phyloP scores from a whole-genome alignment of 2,888 invertebrate species.

The Villa cingulata region DNA sequence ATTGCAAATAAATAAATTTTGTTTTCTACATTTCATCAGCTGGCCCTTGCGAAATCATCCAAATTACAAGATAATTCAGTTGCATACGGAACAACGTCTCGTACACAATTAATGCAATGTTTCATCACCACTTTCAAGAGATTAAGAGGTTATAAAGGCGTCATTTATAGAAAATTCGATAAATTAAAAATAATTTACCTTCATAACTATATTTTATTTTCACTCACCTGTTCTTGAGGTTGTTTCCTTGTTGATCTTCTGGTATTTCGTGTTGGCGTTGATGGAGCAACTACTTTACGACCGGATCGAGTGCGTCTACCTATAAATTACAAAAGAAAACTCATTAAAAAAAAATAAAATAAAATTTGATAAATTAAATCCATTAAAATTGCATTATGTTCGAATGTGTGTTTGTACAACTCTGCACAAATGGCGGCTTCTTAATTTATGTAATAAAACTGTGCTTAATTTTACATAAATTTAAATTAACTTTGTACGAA shows the following conservation, averaged over 20 bases:
- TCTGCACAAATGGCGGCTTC: too few species aligned
- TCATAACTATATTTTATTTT: too few species aligned
- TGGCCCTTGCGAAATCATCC: constrained; percentile 37
- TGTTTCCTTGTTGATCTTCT: constrained; percentile 27
- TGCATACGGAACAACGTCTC: constrained; percentile 39
- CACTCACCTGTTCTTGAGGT: constrained; percentile 33
- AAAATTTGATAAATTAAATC: too few species aligned
- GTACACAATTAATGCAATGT: constrained; percentile 26
- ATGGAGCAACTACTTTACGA: constrained; percentile 32
- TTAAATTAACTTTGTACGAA: background rate
- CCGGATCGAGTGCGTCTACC: constrained; percentile 46
- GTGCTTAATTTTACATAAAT: background rate
- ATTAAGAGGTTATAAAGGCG: constrained; percentile 4
- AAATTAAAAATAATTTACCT: constrained; percentile 21
- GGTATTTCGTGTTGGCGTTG: constrained; percentile 21
- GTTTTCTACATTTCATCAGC: constrained; percentile 22
- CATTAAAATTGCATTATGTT: too few species aligned
- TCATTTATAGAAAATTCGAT: background rate
- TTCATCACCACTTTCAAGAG: constrained; percentile 25
- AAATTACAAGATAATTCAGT: constrained; percentile 26
- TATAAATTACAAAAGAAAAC: constrained; percentile 18
- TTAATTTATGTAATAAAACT: too few species aligned
- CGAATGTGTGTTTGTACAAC: too few species aligned
- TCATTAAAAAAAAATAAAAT: too few species aligned
- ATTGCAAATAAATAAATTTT: background rate